Evolutionary conservation across 2,797 vertebrate species (phyloP).

Genomic region (Tarsius wallacei): DNA sequence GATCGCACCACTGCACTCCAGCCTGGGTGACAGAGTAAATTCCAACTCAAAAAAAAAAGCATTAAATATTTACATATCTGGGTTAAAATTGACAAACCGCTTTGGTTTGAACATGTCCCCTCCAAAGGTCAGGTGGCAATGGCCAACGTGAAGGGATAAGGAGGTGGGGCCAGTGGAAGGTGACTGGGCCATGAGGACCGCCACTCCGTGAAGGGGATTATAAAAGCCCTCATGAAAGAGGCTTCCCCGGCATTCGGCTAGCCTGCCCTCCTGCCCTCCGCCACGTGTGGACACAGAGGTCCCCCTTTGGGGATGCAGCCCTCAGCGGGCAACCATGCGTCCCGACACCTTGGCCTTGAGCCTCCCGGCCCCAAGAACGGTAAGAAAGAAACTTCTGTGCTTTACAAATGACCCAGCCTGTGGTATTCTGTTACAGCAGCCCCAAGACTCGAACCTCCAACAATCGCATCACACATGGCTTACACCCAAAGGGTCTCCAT

Average conservation of each 20-base stretch:
- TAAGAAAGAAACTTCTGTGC: not conserved
- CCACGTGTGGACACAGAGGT: not conserved
- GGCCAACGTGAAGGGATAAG: not conserved
- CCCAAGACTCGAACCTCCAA: not conserved
- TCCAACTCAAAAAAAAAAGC: too few species aligned
- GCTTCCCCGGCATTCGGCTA: not conserved
- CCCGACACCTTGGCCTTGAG: not conserved
- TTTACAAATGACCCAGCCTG: not conserved
- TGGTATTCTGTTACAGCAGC: not conserved
- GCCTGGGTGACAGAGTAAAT: too few species aligned
- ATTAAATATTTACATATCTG: not conserved
- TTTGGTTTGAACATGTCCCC: not conserved
- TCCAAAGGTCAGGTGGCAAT: not conserved
- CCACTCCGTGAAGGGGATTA: not conserved
- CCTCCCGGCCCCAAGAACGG: not conserved
- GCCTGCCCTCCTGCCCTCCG: not conserved
- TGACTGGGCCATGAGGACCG: not conserved
- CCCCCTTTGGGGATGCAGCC: not conserved
- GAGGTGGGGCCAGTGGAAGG: not conserved
- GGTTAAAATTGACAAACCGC: constrained; percentile 1
- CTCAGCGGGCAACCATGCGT: not conserved
- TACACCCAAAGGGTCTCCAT: not conserved
- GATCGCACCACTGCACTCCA: too few species aligned
- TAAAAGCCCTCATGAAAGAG: not conserved
- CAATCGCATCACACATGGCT: not conserved